Evolutionary conservation across 2,888 invertebrate species (phyloP), one percentile per base, ranked within the genome.

Genomic region (Tortrix viridana): DNA sequence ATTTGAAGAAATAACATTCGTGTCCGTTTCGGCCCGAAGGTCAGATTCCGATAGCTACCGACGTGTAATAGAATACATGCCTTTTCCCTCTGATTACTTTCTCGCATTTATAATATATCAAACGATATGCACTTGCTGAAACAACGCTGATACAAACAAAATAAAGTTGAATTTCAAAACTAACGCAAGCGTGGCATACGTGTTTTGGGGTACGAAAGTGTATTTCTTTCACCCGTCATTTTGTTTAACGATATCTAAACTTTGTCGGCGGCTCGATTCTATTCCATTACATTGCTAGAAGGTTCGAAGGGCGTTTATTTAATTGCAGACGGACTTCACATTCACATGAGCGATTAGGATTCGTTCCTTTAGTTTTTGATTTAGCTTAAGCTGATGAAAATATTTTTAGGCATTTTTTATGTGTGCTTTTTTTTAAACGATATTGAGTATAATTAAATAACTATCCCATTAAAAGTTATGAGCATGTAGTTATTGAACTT

Each of bases 201-300:
- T 32, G 32, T 32, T 32, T 32, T 12, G 32, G 32, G 3, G 12
- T 32, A 12, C 9, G 32, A 32, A n/a, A 32, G 37, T 19, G 20
- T 41, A 41, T 49, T 53, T 55, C 43, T 41, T 55, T 55, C 18
- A 0, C 22, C 32, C 54, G 16, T 32, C 48, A 18, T 55, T 50
- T 26, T 19, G n/a, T 48, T 19, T 49, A 61, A 61, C 43, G 48
- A 48, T 55, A 61, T 23, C 20, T 48, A 54, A 55, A 55, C 38
- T 60, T 60, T 19, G 20, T 0, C 43, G 52, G 37, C 18, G 38
- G 37, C 18, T 55, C 44, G 22, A 44, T 60, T 54, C 52, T 32
- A 44, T 50, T 48, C 41, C 48, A 54, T 53, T 54, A 58, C 37
- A 53, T 50, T 60, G 37, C 55, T 61, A 22, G 49, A 49, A 55